phyloP scores from a whole-genome alignment of 2,888 invertebrate species.

The Abrostola tripartita region DNA sequence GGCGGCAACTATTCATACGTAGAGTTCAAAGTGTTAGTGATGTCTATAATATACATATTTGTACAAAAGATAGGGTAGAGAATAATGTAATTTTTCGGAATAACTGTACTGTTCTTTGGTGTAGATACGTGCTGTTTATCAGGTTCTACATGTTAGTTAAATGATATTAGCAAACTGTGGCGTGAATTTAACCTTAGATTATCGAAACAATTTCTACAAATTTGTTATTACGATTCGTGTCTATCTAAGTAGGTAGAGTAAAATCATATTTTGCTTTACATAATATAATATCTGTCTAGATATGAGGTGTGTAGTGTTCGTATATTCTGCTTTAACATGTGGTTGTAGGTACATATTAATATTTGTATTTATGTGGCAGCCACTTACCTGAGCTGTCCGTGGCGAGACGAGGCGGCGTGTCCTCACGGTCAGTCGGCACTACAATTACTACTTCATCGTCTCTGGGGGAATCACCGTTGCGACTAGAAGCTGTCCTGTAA shows the following conservation, averaged over 20 bases:
- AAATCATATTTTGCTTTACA: not conserved
- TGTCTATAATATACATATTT: no score
- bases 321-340: conserved; percentile 12
- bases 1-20: conserved; percentile 23
- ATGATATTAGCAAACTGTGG: not conserved
- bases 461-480: conserved; percentile 79
- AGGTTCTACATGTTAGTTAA: no score
- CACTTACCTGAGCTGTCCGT: conserved; percentile 90
- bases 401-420: conserved; percentile 87
- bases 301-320: conserved; percentile 7
- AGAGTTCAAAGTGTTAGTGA: conserved; percentile 7
- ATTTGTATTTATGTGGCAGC: not conserved
- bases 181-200: not conserved
- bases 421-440: conserved; percentile 82
- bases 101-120: no score
- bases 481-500: conserved; percentile 81
- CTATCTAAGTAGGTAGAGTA: conserved; percentile 1
- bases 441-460: conserved; percentile 85
- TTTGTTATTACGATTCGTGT: conserved; percentile 7
- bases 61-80: no score
- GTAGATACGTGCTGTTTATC: no score
- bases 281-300: not conserved
- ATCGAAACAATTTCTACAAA: conserved; percentile 35
- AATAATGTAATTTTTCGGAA: no score
- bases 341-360: conserved; percentile 3